Evolutionary conservation across 2,113 vertebrate genomes (phyloP).

Genomic region (Pelusios castaneus): DNA sequence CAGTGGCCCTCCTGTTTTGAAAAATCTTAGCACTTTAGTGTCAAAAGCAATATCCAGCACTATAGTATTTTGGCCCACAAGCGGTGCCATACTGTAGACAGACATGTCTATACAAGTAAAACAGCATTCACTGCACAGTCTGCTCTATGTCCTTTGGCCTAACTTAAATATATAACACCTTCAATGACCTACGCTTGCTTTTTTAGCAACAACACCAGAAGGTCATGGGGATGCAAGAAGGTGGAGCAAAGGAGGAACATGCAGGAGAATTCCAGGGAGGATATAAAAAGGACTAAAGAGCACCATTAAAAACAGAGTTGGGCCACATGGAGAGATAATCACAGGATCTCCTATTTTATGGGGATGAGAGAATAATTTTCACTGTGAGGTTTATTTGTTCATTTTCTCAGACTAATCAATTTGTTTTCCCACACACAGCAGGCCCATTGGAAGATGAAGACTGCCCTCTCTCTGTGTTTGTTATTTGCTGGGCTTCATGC

Average conservation of each 20-base stretch:
- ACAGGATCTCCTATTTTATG: neutral
- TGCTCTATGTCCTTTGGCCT: neutral
- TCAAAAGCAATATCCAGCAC: neutral
- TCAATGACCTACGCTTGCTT: neutral
- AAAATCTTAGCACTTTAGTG: neutral
- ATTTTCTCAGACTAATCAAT: neutral
- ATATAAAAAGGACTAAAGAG: neutral
- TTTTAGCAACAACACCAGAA: neutral
- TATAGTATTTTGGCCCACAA: accelerated
- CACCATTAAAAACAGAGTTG: neutral
- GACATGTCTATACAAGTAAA: neutral
- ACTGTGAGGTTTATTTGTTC: neutral
- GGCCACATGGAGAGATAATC: neutral
- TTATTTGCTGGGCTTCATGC: constrained; percentile 39
- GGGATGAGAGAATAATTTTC: neutral
- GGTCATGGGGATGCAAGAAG: neutral
- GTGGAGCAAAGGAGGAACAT: neutral
- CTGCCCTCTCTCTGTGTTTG: constrained; percentile 45
- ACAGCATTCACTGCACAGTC: neutral
- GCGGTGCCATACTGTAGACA: neutral
- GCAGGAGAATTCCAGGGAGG: neutral
- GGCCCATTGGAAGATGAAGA: constrained; percentile 47
- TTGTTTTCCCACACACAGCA: constrained; percentile 14
- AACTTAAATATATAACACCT: neutral
- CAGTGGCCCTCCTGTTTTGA: neutral